A percentile compares a stretch with the other conserved stretches of the same genome.
Conservation (phyloP, 2,113 vertebrate genomes). For the Phalacrocorax brasilianus region DNA sequence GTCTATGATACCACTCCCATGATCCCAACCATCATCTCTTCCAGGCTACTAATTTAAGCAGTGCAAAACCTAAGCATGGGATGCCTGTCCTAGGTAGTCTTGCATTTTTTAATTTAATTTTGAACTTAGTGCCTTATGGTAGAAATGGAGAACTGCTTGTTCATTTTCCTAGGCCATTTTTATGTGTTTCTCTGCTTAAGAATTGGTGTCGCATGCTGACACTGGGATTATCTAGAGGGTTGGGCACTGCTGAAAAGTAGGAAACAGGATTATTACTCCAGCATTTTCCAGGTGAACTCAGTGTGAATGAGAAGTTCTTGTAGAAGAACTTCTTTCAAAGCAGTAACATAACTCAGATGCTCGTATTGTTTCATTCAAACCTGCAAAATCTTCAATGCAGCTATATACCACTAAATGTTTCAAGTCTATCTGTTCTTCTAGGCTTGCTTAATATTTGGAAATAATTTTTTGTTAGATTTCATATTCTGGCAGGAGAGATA, state of each 20-base stretch:
- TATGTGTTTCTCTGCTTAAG: not conserved
- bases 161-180: not conserved
- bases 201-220: not conserved
- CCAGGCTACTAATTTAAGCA: not conserved
- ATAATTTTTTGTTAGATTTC: slow-evolving; percentile 77
- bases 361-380: not conserved
- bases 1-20: not conserved
- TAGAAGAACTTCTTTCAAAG: not conserved
- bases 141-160: not conserved
- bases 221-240: not conserved
- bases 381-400: not conserved
- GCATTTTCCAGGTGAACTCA: not conserved
- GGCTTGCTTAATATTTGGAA: slow-evolving; percentile 13
- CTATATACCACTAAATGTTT: not conserved
- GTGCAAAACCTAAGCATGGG: not conserved
- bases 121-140: not conserved
- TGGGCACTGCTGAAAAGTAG: not conserved
- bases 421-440: not conserved
- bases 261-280: not conserved
- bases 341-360: not conserved
- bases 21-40: not conserved
- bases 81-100: not conserved
- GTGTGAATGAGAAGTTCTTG: not conserved
- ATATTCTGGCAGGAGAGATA: slow-evolving; percentile 79
- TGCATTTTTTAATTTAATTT: not conserved